Evolutionary conservation across 2,797 vertebrate species (phyloP).

Genomic region (Paedocypris micromegethes): DNA sequence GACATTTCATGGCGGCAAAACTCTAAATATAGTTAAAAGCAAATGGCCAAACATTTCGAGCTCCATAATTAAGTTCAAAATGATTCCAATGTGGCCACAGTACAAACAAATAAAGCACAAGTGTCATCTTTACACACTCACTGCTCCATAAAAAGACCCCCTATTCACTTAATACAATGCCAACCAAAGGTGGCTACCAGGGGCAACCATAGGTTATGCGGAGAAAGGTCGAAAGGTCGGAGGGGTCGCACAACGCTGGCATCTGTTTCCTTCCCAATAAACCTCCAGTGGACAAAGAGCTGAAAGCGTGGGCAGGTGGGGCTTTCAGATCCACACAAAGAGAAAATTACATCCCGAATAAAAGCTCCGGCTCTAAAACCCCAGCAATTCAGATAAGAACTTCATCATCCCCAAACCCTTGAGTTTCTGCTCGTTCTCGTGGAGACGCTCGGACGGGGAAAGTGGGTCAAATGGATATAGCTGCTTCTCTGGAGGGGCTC

Average conservation of each 20-base stretch:
- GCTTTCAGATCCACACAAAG: conserved; percentile 17
- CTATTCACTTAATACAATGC: neutral
- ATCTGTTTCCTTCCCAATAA: conserved; percentile 12
- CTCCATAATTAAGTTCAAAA: too few species aligned
- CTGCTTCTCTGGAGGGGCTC: conserved; percentile 38
- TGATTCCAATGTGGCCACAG: too few species aligned
- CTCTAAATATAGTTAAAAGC: too few species aligned
- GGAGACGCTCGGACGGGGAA: conserved; percentile 34
- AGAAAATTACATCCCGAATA: conserved; percentile 37
- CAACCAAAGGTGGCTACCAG: conserved; percentile 7
- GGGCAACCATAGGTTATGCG: neutral
- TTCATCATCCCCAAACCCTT: conserved; percentile 24
- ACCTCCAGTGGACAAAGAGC: conserved; percentile 11
- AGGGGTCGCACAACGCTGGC: conserved; percentile 10
- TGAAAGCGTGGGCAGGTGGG: neutral
- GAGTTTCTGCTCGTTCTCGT: conserved; percentile 22
- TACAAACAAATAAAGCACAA: too few species aligned
- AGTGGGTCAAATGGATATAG: conserved; percentile 48
- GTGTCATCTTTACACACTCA: too few species aligned
- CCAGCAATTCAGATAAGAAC: conserved; percentile 25
- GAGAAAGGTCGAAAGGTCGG: conserved; percentile 17
- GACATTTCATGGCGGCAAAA: too few species aligned
- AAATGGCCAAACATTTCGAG: too few species aligned
- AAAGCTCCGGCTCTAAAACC: conserved; percentile 30
- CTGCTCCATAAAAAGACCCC: neutral